A percentile compares a stretch with the other conserved stretches of the same genome.
Conservation (phyloP, 2,797 vertebrate species). For the Hydrophis major region DNA sequence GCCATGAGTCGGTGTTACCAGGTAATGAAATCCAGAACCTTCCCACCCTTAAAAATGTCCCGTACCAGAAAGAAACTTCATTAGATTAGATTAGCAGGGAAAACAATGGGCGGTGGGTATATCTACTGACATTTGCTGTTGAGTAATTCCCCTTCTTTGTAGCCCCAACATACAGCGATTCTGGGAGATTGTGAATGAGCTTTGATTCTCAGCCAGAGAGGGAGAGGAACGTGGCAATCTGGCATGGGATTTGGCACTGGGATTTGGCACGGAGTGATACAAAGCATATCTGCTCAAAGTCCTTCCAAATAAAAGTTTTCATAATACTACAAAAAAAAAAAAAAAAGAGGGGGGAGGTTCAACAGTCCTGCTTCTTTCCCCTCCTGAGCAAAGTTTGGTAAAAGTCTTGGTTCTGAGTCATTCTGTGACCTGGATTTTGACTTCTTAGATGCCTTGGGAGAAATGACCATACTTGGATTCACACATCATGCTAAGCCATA, state of each 20-base stretch:
- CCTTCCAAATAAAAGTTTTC: neutral
- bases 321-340: neutral
- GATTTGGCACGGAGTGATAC: neutral
- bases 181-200: neutral
- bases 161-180: neutral
- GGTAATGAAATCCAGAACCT: constrained; percentile 19
- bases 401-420: neutral
- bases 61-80: neutral
- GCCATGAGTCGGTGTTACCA: neutral
- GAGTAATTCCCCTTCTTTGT: neutral
- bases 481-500: neutral
- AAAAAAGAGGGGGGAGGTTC: too few species aligned
- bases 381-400: neutral
- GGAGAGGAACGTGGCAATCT: neutral
- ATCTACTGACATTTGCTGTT: neutral
- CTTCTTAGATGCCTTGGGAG: neutral
- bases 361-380: neutral
- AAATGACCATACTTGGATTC: neutral
- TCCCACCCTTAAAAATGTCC: neutral
- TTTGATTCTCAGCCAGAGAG: neutral
- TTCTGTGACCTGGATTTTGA: neutral
- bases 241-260: neutral
- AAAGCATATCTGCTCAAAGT: neutral
- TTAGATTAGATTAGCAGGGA: too few species aligned
- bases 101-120: neutral